These are phyloP conservation scores for Porites lobata DNA, from an alignment of 92 coral and sea anemone species.

Conservation along the genomic window DNA sequence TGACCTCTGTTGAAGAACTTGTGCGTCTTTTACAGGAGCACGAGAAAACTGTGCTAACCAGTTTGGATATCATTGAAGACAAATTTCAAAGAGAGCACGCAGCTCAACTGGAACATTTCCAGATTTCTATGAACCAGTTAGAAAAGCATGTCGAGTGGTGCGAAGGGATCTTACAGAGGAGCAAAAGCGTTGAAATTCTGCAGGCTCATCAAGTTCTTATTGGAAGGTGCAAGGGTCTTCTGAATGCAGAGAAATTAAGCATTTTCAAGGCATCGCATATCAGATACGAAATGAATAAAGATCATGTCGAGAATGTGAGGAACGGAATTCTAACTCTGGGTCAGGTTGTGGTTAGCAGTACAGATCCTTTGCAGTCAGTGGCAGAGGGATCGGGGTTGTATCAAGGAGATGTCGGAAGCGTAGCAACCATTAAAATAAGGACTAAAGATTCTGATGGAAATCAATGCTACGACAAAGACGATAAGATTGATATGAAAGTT, in stretches of 20 bases:
- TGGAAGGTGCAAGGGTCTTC: constrained; percentile 1
- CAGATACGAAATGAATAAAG: background rate
- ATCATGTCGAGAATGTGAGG: background rate
- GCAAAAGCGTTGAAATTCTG: background rate
- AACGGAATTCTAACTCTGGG: background rate
- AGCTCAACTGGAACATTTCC: too few species aligned
- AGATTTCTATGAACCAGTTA: too few species aligned
- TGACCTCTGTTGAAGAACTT: constrained; percentile 25
- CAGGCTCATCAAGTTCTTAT: constrained; percentile 1
- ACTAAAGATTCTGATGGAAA: constrained; percentile 56
- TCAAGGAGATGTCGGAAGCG: constrained; percentile 33
- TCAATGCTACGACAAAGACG: constrained; percentile 63
- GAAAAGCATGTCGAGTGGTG: too few species aligned
- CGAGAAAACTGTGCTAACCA: background rate
- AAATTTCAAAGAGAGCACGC: too few species aligned
- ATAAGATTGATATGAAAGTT: constrained; percentile 48
- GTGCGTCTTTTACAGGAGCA: constrained; percentile 11
- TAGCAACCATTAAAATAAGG: constrained; percentile 39
- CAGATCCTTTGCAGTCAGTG: too few species aligned
- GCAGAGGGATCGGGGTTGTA: too few species aligned
- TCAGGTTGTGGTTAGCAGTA: too few species aligned
- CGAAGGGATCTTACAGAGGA: too few species aligned
- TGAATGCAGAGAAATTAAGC: background rate
- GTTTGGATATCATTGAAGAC: too few species aligned
- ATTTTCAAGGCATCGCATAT: background rate